A percentile compares a stretch with the other conserved stretches of the same genome.
phyloP scores from a whole-genome alignment of 2,113 vertebrate genomes.

The Callionymus lyra region DNA sequence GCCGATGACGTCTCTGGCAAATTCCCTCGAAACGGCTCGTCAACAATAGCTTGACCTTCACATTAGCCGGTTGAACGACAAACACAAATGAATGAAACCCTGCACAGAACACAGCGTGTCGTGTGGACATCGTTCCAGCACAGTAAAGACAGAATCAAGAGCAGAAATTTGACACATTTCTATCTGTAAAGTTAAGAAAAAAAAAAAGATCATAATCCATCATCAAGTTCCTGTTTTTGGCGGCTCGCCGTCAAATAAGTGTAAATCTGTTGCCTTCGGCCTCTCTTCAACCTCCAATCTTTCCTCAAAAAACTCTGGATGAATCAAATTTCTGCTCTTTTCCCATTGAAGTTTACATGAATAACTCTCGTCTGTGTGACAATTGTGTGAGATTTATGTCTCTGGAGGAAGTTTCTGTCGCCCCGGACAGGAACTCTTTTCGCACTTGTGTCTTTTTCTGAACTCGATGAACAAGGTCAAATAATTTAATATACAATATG shows the following conservation, averaged over 20 bases:
- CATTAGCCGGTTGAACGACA: constrained; percentile 17
- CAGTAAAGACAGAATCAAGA: too few species aligned
- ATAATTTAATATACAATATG: too few species aligned
- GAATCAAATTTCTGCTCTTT: constrained; percentile 23
- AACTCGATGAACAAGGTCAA: too few species aligned
- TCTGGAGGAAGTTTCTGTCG: constrained; percentile 29
- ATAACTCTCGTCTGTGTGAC: constrained; percentile 33
- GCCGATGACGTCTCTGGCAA: constrained; percentile 30
- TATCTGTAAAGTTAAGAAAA: too few species aligned
- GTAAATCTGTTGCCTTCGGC: too few species aligned
- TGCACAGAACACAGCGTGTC: constrained; percentile 2
- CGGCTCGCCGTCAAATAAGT: too few species aligned
- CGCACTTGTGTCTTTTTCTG: too few species aligned
- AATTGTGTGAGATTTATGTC: constrained; percentile 42
- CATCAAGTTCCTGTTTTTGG: too few species aligned
- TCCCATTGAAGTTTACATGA: constrained; percentile 19
- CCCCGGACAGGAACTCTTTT: too few species aligned
- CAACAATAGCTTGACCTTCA: constrained; percentile 31
- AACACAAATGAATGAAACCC: constrained; percentile 19
- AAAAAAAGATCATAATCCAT: too few species aligned
- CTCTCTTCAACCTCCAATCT: constrained; percentile 11
- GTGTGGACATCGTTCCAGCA: too few species aligned
- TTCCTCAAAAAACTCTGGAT: constrained; percentile 7
- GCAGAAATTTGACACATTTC: too few species aligned
- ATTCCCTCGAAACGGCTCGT: constrained; percentile 27